A percentile compares a stretch with the other conserved stretches of the same genome.
phyloP scores from a whole-genome alignment of 2,888 invertebrate genomes.

The Piscicola geometra region DNA sequence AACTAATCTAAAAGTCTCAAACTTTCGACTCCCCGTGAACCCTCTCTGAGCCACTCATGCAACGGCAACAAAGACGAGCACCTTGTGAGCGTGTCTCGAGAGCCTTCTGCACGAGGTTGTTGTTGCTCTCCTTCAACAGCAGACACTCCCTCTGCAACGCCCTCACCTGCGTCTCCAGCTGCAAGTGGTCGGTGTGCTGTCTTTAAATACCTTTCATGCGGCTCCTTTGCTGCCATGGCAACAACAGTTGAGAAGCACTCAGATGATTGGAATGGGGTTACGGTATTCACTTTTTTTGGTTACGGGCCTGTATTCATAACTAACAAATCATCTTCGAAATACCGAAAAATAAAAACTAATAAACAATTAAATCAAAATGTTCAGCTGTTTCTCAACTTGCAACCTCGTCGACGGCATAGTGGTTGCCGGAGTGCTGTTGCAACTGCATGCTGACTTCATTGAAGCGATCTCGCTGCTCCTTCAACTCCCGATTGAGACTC shows the following conservation, averaged over 20 bases:
- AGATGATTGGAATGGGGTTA: too few species aligned
- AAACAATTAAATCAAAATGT: too few species aligned
- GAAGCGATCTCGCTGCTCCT: slow-evolving; percentile 53
- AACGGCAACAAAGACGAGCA: too few species aligned
- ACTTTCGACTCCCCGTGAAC: too few species aligned
- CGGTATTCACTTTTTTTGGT: too few species aligned
- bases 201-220: too few species aligned
- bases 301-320: too few species aligned
- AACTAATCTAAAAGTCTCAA: not conserved
- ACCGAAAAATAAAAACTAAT: too few species aligned
- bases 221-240: not conserved
- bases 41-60: too few species aligned
- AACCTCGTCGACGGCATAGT: slow-evolving; percentile 43
- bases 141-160: slow-evolving; percentile 54
- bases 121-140: slow-evolving; percentile 56
- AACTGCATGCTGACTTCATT: slow-evolving; percentile 52
- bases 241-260: too few species aligned
- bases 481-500: slow-evolving; percentile 51
- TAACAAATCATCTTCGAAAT: too few species aligned
- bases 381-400: too few species aligned
- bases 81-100: not conserved
- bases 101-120: slow-evolving; percentile 51
- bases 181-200: not conserved
- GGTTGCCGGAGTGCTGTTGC: slow-evolving; percentile 47
- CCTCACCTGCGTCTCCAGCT: slow-evolving; percentile 50